phyloP scores from a whole-genome alignment of 2,888 invertebrate species.

The Drosophila percnosoma region DNA sequence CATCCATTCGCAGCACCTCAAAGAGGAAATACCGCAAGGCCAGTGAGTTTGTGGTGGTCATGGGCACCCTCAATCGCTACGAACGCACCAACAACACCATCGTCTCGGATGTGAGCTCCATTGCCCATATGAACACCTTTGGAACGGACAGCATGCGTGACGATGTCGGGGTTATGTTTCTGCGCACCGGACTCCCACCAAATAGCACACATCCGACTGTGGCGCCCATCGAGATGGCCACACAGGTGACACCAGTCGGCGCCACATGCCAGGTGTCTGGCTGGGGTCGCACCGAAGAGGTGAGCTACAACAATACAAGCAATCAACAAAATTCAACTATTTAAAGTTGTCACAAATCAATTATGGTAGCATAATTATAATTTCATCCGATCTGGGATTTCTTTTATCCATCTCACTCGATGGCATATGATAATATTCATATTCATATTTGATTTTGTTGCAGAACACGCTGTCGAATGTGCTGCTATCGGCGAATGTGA shows the following conservation, averaged over 20 bases:
- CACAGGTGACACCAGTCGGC: slow-evolving; percentile 57
- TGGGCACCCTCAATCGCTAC: slow-evolving; percentile 82
- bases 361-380: too few species aligned
- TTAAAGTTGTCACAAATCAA: not conserved
- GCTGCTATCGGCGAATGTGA: slow-evolving; percentile 76
- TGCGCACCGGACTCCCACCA: slow-evolving; percentile 61
- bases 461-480: slow-evolving; percentile 66
- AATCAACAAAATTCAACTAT: not conserved
- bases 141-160: slow-evolving; percentile 78
- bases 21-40: slow-evolving; percentile 77
- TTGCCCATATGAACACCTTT: slow-evolving; percentile 78
- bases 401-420: not conserved
- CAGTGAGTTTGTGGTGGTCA: slow-evolving; percentile 80
- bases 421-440: not conserved
- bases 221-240: slow-evolving; percentile 69
- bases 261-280: slow-evolving; percentile 80
- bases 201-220: slow-evolving; percentile 69
- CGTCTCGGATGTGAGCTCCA: slow-evolving; percentile 74
- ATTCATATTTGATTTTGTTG: not conserved
- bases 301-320: slow-evolving; percentile 29
- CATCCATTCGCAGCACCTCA: slow-evolving; percentile 52
- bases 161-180: slow-evolving; percentile 82
- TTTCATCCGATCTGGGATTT: not conserved
- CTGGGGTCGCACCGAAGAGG: slow-evolving; percentile 81
- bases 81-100: slow-evolving; percentile 76